Evolutionary conservation across 2,888 invertebrate species (phyloP).

Genomic region (Adineta ricciae): DNA sequence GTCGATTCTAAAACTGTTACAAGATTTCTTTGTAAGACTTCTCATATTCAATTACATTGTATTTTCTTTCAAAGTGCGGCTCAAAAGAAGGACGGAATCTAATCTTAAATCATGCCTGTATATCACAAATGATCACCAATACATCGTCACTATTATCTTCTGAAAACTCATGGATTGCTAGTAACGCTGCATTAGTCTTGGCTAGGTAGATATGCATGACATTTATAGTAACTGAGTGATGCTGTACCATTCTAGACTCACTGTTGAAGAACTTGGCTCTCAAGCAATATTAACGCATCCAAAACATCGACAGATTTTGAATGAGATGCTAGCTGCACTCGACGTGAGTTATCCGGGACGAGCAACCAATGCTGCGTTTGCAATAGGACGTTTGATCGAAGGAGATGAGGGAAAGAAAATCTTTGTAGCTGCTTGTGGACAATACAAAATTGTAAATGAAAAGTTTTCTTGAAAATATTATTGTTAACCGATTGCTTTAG

Average conservation of each 20-base stretch:
- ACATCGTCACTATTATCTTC: slow-evolving; percentile 42
- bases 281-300: slow-evolving; percentile 41
- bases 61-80: slow-evolving; percentile 41
- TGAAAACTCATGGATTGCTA: slow-evolving; percentile 48
- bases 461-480: too few relatives aligned
- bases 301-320: slow-evolving; percentile 41
- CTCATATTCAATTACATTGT: too few relatives aligned
- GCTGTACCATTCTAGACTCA: slow-evolving; percentile 39
- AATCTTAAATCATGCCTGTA: slow-evolving; percentile 43
- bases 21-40: too few relatives aligned
- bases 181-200: slow-evolving; percentile 48
- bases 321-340: slow-evolving; percentile 41
- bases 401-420: slow-evolving; percentile 42
- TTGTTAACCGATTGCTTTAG: neutral
- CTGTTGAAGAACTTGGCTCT: slow-evolving; percentile 47
- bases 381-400: slow-evolving; percentile 49
- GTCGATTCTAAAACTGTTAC: too few relatives aligned
- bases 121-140: slow-evolving; percentile 40
- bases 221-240: too few relatives aligned
- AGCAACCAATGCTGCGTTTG: slow-evolving; percentile 50
- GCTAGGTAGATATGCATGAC: slow-evolving; percentile 41
- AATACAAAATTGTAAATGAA: slow-evolving; percentile 43
- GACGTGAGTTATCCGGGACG: slow-evolving; percentile 47
- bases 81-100: slow-evolving; percentile 45
- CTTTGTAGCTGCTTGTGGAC: slow-evolving; percentile 41